Evolutionary conservation across 2,797 vertebrate genomes (phyloP).

Genomic region (Rhynchonycteris naso): DNA sequence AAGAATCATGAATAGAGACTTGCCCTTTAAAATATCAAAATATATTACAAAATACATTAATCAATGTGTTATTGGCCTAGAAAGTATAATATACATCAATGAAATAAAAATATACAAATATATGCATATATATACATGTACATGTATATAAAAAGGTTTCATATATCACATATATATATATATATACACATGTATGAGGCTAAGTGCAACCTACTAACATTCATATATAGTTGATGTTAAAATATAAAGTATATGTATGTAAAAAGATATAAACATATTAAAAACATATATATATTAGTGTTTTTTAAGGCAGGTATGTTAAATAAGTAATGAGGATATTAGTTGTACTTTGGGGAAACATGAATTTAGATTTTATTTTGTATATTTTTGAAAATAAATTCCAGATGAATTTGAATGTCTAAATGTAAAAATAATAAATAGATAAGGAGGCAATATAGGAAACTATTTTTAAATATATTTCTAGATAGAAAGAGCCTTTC

Average conservation of each 20-base stretch:
- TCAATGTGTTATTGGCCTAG: not conserved
- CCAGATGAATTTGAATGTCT: not conserved
- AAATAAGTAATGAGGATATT: not conserved
- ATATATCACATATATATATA: not conserved
- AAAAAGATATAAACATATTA: not conserved
- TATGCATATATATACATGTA: not conserved
- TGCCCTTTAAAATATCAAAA: slow-evolving; percentile 7
- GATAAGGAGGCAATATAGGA: not conserved
- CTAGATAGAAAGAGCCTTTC: not conserved
- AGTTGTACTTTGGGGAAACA: not conserved
- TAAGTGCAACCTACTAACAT: not conserved
- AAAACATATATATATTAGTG: not conserved
- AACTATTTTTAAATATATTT: not conserved
- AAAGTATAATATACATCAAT: not conserved
- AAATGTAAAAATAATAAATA: not conserved
- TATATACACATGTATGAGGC: not conserved
- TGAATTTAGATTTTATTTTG: not conserved
- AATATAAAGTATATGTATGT: not conserved
- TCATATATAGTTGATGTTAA: not conserved
- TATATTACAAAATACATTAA: not conserved
- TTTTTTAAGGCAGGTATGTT: not conserved
- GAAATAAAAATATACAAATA: slow-evolving; percentile 19
- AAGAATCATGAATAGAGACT: not conserved
- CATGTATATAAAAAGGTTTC: not conserved
- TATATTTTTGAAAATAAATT: slow-evolving; percentile 1